A percentile compares a stretch with the other conserved stretches of the same genome.
Conservation (phyloP, 2,797 vertebrate genomes). For the Aplochiton taeniatus region DNA sequence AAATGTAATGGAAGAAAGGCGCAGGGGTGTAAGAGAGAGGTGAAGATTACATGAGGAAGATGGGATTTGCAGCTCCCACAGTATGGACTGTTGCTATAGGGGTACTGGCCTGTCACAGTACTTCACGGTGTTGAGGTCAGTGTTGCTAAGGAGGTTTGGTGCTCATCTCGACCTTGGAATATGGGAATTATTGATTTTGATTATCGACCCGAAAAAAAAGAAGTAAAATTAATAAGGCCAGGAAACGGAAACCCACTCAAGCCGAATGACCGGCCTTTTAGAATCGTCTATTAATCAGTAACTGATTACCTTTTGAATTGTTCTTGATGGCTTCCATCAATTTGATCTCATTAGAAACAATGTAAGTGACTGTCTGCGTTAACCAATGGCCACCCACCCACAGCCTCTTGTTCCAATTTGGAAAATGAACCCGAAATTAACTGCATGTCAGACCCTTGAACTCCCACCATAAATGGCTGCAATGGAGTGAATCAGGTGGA, state of each 20-base stretch:
- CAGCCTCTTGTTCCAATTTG: slow-evolving; percentile 42
- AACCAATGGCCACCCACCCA: slow-evolving; percentile 59
- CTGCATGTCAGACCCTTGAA: slow-evolving; percentile 38
- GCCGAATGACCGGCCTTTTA: slow-evolving; percentile 34
- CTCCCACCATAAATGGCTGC: slow-evolving; percentile 34
- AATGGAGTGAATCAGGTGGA: slow-evolving; percentile 16
- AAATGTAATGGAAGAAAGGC: slow-evolving; percentile 62
- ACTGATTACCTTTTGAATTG: slow-evolving; percentile 54
- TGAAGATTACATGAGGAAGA: slow-evolving; percentile 49
- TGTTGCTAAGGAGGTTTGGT: slow-evolving; percentile 47
- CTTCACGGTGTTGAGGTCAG: slow-evolving; percentile 42
- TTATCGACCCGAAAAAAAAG: background rate
- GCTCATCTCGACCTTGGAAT: background rate
- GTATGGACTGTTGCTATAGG: slow-evolving; percentile 27
- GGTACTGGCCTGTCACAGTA: background rate
- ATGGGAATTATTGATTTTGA: too few species aligned
- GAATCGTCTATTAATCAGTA: slow-evolving; percentile 55
- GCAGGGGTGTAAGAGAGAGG: slow-evolving; percentile 49
- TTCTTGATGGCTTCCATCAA: slow-evolving; percentile 59
- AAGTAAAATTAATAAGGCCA: background rate
- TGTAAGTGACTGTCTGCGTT: slow-evolving; percentile 61
- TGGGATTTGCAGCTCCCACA: slow-evolving; percentile 49
- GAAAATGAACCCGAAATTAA: slow-evolving; percentile 63
- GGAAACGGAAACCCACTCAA: slow-evolving; percentile 25
- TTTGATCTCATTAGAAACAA: slow-evolving; percentile 65